Percentiles rank a stretch among this genome's conserved stretches.
Conservation (phyloP, 2,797 vertebrate species). For the Euphonia xanthogaster region DNA sequence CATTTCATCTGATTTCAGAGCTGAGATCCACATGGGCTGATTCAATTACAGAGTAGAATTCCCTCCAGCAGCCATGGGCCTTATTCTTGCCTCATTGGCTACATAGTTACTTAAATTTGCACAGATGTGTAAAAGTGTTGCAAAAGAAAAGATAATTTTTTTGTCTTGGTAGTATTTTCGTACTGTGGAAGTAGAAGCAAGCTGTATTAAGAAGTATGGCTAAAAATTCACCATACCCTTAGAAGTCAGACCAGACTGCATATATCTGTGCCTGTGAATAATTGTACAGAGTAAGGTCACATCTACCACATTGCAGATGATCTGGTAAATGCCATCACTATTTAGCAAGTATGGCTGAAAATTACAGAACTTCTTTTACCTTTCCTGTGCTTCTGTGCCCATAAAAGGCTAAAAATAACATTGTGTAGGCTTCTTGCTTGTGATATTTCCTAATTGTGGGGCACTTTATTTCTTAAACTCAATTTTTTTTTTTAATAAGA, state of each 20-base stretch:
- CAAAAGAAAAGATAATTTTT: neutral
- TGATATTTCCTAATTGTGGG: neutral
- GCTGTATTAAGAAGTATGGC: neutral
- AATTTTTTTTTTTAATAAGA: neutral
- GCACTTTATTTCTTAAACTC: neutral
- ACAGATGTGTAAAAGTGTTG: neutral
- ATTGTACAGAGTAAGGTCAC: neutral
- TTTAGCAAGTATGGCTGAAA: neutral
- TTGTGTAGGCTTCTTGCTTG: neutral
- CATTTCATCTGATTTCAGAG: neutral
- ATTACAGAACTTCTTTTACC: neutral
- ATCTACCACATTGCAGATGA: neutral
- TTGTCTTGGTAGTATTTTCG: neutral
- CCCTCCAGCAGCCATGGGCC: neutral
- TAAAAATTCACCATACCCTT: neutral
- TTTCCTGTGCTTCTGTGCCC: neutral
- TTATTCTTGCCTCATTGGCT: neutral
- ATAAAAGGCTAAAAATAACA: neutral
- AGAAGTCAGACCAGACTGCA: neutral
- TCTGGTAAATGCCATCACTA: neutral
- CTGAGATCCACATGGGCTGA: fast-evolving
- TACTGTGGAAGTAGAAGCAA: neutral
- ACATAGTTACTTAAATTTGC: neutral
- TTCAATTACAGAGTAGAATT: neutral
- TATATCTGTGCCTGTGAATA: neutral